Evolutionary conservation across 1,140 invertebrate species (phyloP).

Genomic region (Ips typographus): DNA sequence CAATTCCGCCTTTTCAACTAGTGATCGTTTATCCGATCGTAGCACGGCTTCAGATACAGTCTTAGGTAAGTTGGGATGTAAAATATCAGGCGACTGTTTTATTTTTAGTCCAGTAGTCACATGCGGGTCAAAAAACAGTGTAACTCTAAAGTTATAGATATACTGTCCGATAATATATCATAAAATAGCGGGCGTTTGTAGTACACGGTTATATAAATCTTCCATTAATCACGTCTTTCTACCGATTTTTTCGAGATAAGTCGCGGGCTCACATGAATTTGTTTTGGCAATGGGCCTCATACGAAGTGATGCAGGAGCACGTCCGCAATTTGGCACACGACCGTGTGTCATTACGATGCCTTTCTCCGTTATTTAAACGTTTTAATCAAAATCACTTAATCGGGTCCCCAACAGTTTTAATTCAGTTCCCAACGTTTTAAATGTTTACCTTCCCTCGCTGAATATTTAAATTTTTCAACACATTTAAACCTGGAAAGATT

Average conservation of each 20-base stretch:
- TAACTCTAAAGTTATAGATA: no score
- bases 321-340: conserved; percentile 29
- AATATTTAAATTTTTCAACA: no score
- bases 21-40: conserved; percentile 43
- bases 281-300: conserved; percentile 15
- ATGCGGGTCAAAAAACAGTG: no score
- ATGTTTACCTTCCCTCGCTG: no score
- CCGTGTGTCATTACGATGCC: not conserved
- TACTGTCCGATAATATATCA: not conserved
- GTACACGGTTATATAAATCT: conserved; percentile 11
- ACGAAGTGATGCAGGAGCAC: conserved; percentile 24
- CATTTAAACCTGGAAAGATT: no score
- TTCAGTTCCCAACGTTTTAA: no score
- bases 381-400: no score
- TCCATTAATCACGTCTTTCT: conserved; percentile 10
- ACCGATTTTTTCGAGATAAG: conserved; percentile 8
- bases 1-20: conserved; percentile 45
- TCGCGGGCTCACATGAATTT: conserved; percentile 26
- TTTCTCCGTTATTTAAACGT: no score
- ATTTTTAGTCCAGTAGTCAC: not conserved
- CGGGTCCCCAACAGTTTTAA: no score
- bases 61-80: conserved; percentile 36
- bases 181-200: not conserved
- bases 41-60: conserved; percentile 48
- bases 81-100: not conserved